Conservation (phyloP, 2,888 invertebrate genomes). For the Gryllus longicercus region DNA sequence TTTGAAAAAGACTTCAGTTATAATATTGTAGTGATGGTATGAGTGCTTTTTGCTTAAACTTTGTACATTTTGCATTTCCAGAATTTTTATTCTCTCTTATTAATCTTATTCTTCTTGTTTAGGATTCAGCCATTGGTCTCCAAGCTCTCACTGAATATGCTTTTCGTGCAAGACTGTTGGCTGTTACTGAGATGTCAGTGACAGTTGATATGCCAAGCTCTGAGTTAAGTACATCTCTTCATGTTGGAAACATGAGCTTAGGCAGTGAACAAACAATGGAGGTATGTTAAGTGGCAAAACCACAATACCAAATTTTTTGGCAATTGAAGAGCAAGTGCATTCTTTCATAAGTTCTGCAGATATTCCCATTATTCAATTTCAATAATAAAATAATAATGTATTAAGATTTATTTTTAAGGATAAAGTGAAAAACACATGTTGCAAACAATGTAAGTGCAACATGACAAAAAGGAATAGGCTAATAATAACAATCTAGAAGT, state of each 20-base stretch:
- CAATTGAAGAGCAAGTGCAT: neutral
- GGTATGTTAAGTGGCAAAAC: slow-evolving; percentile 36
- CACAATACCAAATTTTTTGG: neutral
- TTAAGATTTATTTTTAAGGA: too few relatives aligned
- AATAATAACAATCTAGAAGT: too few relatives aligned
- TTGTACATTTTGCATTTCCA: neutral
- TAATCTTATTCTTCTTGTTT: slow-evolving; percentile 25
- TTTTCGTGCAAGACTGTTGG: slow-evolving; percentile 47
- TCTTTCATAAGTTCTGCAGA: neutral
- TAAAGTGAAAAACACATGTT: too few relatives aligned
- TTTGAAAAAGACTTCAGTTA: neutral
- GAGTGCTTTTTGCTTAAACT: neutral
- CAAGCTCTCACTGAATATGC: slow-evolving; percentile 52
- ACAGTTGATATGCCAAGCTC: slow-evolving; percentile 44
- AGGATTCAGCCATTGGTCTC: slow-evolving; percentile 53
- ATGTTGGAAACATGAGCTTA: slow-evolving; percentile 42
- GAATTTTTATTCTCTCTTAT: neutral
- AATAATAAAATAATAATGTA: too few relatives aligned
- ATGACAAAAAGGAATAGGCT: too few relatives aligned
- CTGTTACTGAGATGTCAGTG: slow-evolving; percentile 47
- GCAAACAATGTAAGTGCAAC: too few relatives aligned
- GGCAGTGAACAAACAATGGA: slow-evolving; percentile 39
- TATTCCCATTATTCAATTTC: too few relatives aligned
- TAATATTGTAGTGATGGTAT: neutral
- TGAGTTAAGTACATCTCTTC: slow-evolving; percentile 39